Evolutionary conservation across 2,888 invertebrate genomes (phyloP).

Genomic region (Prenolepis imparis): DNA sequence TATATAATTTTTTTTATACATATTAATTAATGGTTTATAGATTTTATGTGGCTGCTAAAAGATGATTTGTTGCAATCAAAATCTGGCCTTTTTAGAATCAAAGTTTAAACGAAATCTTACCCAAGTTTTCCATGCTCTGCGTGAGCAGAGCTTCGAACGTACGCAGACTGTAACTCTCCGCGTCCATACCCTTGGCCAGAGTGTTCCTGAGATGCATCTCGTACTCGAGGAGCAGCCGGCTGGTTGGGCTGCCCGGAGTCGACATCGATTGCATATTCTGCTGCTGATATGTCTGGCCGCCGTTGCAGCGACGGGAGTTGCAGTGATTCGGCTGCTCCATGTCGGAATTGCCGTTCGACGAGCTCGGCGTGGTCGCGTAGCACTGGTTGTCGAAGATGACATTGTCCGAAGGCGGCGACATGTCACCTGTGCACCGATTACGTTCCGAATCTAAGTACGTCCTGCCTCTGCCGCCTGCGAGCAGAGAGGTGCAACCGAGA

Average conservation of each 20-base stretch:
- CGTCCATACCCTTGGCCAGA: slow-evolving; percentile 97
- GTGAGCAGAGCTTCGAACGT: slow-evolving; percentile 97
- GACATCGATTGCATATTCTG: slow-evolving; percentile 83
- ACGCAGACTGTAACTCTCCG: slow-evolving; percentile 97
- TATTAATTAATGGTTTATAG: slow-evolving; percentile 3
- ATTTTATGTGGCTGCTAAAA: background rate
- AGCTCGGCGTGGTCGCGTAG: slow-evolving; percentile 97
- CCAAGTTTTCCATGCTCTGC: slow-evolving; percentile 98
- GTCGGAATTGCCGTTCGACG: slow-evolving; percentile 96
- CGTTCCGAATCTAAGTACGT: slow-evolving; percentile 90
- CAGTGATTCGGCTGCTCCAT: slow-evolving; percentile 91
- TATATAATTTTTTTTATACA: background rate
- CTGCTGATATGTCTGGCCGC: slow-evolving; percentile 87
- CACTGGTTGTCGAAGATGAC: slow-evolving; percentile 98
- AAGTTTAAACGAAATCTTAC: slow-evolving; percentile 86
- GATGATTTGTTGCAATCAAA: background rate
- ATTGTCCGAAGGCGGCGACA: slow-evolving; percentile 96
- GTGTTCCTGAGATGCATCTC: slow-evolving; percentile 98
- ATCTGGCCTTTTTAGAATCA: background rate
- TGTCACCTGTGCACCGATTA: slow-evolving; percentile 87
- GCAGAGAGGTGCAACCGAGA: slow-evolving; percentile 82
- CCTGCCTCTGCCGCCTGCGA: slow-evolving; percentile 85
- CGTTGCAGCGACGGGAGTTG: slow-evolving; percentile 85
- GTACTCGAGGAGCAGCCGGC: slow-evolving; percentile 94
- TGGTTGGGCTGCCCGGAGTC: slow-evolving; percentile 94